Evolutionary conservation across 2,113 vertebrate genomes (phyloP).

Genomic region (Taurulus bubalis): DNA sequence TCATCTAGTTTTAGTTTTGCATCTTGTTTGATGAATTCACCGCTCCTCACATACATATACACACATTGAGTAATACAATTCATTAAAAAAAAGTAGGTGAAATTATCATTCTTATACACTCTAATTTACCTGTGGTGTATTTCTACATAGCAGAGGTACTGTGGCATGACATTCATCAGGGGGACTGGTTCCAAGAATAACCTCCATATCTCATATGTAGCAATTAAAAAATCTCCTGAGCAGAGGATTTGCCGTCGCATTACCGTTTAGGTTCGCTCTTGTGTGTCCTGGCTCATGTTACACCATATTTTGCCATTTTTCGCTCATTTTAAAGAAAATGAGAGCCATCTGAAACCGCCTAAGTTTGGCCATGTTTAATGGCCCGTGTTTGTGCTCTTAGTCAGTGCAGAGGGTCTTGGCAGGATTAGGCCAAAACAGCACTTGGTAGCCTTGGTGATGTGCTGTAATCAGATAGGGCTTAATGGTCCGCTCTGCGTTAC

Average conservation of each 20-base stretch:
- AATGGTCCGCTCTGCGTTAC: slow-evolving; percentile 44
- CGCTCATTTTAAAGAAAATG: slow-evolving; percentile 49
- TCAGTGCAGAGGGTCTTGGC: slow-evolving; percentile 42
- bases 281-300: slow-evolving; percentile 53
- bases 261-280: slow-evolving; percentile 39
- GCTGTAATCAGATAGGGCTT: slow-evolving; percentile 61
- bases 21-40: neutral
- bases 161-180: neutral
- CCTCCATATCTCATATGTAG: slow-evolving; percentile 12
- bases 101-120: neutral
- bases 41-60: neutral
- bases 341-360: slow-evolving; percentile 65
- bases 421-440: slow-evolving; percentile 45
- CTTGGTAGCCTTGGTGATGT: slow-evolving; percentile 61
- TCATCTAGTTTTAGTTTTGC: neutral
- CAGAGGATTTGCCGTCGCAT: slow-evolving; percentile 49
- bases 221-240: slow-evolving; percentile 39
- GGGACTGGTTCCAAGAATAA: slow-evolving; percentile 41
- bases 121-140: neutral
- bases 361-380: slow-evolving; percentile 38
- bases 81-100: neutral
- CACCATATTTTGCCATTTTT: slow-evolving; percentile 49
- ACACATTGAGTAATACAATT: neutral
- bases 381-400: slow-evolving; percentile 44
- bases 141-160: slow-evolving; percentile 6